These are phyloP conservation scores for Ophonus ardosiacus DNA, from an alignment of 2,888 invertebrate species.

Conservation along the genomic window DNA sequence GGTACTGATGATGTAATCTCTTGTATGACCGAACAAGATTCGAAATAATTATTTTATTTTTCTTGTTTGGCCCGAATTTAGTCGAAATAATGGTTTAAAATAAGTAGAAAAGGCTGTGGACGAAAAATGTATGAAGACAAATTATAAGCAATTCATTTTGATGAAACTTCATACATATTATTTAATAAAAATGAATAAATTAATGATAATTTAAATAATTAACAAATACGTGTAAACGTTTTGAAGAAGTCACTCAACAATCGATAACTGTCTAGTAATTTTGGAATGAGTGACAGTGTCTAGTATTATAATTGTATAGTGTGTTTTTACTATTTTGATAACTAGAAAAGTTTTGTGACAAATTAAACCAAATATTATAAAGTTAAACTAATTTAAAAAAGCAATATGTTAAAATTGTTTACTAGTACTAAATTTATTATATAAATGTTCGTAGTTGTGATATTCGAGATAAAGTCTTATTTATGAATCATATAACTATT, in stretches of 20 bases:
- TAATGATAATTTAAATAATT: slow-evolving; percentile 43
- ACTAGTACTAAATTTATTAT: slow-evolving; percentile 58
- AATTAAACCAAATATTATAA: slow-evolving; percentile 61
- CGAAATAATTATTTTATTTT: slow-evolving; percentile 17
- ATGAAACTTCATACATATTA: slow-evolving; percentile 40
- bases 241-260: slow-evolving; percentile 25
- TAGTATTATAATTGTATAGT: slow-evolving; percentile 56
- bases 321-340: slow-evolving; percentile 55
- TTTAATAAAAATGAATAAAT: slow-evolving; percentile 45
- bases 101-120: slow-evolving; percentile 60
- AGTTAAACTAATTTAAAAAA: slow-evolving; percentile 56
- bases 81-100: slow-evolving; percentile 60
- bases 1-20: slow-evolving; percentile 59
- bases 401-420: slow-evolving; percentile 57
- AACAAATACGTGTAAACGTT: no score
- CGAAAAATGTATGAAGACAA: slow-evolving; percentile 57
- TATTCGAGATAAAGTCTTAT: slow-evolving; percentile 58
- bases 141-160: slow-evolving; percentile 33
- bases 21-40: slow-evolving; percentile 7
- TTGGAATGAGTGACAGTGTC: slow-evolving; percentile 25
- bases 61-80: slow-evolving; percentile 51
- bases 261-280: background rate
- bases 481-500: slow-evolving; percentile 53
- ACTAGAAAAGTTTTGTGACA: slow-evolving; percentile 46
- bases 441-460: slow-evolving; percentile 62